Evolutionary conservation across 2,797 vertebrate species (phyloP), one percentile per base, ranked within the genome.

Genomic region (Scarus forsteni): DNA sequence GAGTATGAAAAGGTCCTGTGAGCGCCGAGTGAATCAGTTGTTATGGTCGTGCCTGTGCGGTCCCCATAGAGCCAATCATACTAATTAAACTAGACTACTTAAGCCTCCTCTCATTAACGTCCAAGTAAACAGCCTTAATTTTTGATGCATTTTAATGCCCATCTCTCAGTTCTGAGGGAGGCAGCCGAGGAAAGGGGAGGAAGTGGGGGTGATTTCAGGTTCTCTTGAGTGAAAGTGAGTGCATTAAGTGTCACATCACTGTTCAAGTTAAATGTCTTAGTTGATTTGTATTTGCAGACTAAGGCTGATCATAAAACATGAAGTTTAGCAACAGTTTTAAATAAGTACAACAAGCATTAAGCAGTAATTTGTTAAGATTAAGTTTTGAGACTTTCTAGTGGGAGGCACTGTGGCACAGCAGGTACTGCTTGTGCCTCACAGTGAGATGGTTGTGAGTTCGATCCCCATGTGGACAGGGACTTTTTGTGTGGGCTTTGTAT

Each of bases 61-160:
- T 93, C 94, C 93, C 88, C 70, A 52, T 66, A 83, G 89, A 92
- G 83, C 84, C 89, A 89, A 87, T 91, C 86, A 92, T 85, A 89
- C 90, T 92, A 94, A 95, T 96, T 95, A 95, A 94, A 85, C 77
- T 85, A 75, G 94, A 89, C 94, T 92, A 95, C 94, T 93, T 93
- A 93, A 93, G 94, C 88, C 88, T 90, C 86, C 86, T 95, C 93
- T 95, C 94, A 95, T 96, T 96, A 97, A 93, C 85, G 94, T 92
- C 92, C 93, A 81, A 93, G 95, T 96, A 96, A 97, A 95, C 94
- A 96, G 94, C 90, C 85, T 95, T 96, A 95, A 95, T 95, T 95
- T 95, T 95, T 93, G 93, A 96, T 94, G 94, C 94, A 96, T 96
- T 95, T 97, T 96, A 96, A 97, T 96, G 93, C 93, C 90, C 94